Conservation (phyloP, 2,888 invertebrate genomes). For the Tenthredo livida region DNA sequence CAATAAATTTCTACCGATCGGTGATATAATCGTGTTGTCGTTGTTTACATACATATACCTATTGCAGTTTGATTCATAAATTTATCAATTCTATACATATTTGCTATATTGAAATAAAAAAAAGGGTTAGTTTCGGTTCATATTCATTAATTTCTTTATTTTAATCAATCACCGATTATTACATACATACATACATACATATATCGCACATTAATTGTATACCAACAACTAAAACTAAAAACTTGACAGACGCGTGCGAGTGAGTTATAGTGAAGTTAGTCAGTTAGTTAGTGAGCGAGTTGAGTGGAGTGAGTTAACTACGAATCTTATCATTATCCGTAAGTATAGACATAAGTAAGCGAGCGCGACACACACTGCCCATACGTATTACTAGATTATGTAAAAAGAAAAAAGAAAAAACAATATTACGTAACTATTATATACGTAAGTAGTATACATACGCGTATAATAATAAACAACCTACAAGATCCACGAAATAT, state of each 20-base stretch:
- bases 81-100: no score
- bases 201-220: no score
- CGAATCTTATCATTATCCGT: slow-evolving; percentile 21
- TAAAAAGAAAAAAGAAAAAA: neutral
- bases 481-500: no score
- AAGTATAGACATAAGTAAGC: neutral
- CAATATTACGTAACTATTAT: neutral
- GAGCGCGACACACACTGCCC: neutral
- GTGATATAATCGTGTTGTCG: no score
- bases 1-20: no score
- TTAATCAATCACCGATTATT: no score
- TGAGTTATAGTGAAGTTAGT: neutral
- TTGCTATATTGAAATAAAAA: no score
- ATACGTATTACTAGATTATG: neutral
- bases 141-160: no score
- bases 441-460: neutral
- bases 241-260: neutral
- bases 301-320: neutral
- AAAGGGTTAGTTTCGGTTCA: no score
- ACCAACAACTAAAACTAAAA: neutral
- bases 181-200: no score
- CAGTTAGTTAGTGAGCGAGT: neutral
- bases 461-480: neutral
- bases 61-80: no score
- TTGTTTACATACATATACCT: no score